Base-by-base conservation (phyloP, 53 echinoderm and acorn worm genomes). In the Echinarachnius parma region DNA sequence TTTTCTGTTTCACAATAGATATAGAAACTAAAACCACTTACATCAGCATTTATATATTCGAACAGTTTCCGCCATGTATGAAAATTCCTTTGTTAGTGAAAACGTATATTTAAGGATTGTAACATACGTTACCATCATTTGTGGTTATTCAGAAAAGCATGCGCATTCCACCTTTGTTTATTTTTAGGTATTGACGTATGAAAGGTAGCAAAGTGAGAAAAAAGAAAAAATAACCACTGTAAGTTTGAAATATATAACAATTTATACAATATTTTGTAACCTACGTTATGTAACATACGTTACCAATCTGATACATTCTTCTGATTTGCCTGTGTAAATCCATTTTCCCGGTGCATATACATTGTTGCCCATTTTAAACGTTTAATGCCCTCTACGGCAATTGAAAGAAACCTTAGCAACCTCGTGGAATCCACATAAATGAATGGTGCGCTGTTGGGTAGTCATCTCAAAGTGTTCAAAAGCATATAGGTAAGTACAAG, bases 51-150 rank as follows among this genome's bases (percentile, higher is more conserved):
- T 18, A 5, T 0, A 3, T 25, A 45, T 25, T 22, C 3, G 13
- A 39, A 44, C 4, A 2, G n/a, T 63, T 63, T 63, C 35, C 4
- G 64, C 28, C 45, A 60, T 3, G 3, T 3, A 16, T 5, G 10
- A 34, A 34, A n/a, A 33, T 4, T 34, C 37, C 3, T 21, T 19
- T 4, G n/a, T 1, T 3, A 42, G 21, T 2, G 25, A 34, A 63
- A 63, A 63, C 21, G 16, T 45, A 18, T 63, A 35, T 58, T 48
- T 66, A 29, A 66, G 49, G 31, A 46, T 0, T 28, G 29, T 28
- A 46, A 66, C 48, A 46, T 66, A 66, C 48, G 66, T 48, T 47
- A 66, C 66, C 34, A 48, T 48, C 29, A 30, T n/a, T 66, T 3
- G 0, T 28, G 48, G 11, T 30, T 48, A 63, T 66, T 9, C 31